phyloP scores from a whole-genome alignment of 2,113 vertebrate genomes.

The Neolamprologus kungweensis region DNA sequence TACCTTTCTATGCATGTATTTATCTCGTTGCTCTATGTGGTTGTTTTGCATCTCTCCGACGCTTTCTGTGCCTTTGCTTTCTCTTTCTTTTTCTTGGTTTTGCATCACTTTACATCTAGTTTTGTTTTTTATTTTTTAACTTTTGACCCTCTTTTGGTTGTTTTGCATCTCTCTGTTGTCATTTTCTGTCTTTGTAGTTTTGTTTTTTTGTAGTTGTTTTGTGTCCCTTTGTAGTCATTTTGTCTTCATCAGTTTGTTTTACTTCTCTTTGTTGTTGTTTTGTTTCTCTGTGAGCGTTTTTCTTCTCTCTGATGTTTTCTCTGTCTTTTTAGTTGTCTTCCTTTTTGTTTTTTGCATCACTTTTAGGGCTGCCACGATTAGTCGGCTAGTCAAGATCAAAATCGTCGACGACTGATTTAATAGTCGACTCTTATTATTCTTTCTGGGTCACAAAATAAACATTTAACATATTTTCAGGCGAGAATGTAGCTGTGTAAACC shows the following conservation, averaged over 20 bases:
- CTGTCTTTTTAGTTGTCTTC: background rate
- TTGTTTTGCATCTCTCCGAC: background rate
- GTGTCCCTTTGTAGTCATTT: background rate
- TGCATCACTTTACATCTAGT: background rate
- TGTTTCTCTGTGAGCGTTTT: background rate
- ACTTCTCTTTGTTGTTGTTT: background rate
- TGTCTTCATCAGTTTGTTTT: background rate
- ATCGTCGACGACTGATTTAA: background rate
- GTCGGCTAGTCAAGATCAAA: background rate
- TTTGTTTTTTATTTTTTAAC: background rate
- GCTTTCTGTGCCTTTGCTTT: background rate
- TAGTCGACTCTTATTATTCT: background rate
- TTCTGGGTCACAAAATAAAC: too few species aligned
- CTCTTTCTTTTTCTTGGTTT: background rate
- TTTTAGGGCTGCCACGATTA: background rate
- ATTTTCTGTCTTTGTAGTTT: background rate
- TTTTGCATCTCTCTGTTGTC: background rate
- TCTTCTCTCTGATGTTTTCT: background rate
- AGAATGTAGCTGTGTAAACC: too few species aligned
- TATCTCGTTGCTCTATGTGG: background rate
- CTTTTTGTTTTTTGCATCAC: background rate
- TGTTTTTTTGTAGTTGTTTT: background rate
- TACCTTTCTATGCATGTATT: background rate
- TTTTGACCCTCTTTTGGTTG: background rate
- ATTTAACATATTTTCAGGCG: too few species aligned